phyloP scores from a whole-genome alignment of 2,797 vertebrate genomes.

The Lepilemur ruficaudatus region DNA sequence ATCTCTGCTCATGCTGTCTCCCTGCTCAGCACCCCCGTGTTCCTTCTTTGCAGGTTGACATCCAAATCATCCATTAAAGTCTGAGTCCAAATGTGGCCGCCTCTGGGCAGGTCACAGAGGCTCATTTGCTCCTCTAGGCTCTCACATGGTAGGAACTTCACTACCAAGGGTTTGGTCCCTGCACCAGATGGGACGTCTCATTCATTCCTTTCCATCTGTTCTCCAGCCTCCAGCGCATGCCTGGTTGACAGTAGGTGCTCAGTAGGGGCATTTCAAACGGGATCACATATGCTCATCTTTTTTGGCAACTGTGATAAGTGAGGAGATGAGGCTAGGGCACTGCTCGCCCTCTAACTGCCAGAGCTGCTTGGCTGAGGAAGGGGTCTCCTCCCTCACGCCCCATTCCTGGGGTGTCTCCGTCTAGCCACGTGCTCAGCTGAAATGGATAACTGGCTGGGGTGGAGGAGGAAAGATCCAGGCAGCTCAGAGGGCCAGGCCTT shows the following conservation, averaged over 20 bases:
- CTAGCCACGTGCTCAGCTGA: neutral
- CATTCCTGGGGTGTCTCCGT: neutral
- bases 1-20: neutral
- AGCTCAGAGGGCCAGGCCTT: neutral
- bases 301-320: neutral
- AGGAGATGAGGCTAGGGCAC: neutral
- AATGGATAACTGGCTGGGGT: neutral
- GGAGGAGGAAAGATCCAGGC: neutral
- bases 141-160: neutral
- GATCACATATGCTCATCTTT: neutral
- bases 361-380: neutral
- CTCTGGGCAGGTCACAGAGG: neutral
- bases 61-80: neutral
- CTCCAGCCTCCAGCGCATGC: neutral
- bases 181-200: neutral
- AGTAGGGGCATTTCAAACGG: neutral
- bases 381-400: neutral
- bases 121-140: neutral
- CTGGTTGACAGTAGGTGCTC: neutral
- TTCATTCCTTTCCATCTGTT: neutral
- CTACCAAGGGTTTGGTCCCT: neutral
- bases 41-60: neutral
- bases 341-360: neutral
- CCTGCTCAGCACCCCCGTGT: neutral
- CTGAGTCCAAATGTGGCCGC: neutral